Evolutionary conservation across 2,113 vertebrate genomes (phyloP).

Genomic region (Climacteris rufus): DNA sequence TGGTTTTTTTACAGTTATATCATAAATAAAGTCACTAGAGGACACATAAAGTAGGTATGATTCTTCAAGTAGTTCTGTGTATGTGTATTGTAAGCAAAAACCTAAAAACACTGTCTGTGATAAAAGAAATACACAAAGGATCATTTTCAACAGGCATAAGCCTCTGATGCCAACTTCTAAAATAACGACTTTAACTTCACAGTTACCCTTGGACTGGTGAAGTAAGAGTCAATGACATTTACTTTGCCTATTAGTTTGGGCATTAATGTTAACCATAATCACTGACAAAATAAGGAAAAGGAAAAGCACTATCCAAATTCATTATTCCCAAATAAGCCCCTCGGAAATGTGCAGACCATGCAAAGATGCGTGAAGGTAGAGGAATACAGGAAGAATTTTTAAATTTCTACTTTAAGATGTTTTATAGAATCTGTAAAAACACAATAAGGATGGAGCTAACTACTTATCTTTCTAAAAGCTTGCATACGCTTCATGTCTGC

Average conservation of each 20-base stretch:
- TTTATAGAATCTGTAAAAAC: conserved; percentile 19
- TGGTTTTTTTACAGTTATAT: background rate
- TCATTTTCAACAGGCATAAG: background rate
- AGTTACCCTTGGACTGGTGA: background rate
- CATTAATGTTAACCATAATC: background rate
- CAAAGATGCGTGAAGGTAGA: background rate
- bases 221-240: background rate
- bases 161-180: background rate
- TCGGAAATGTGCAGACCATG: background rate
- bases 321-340: background rate
- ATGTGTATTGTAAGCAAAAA: background rate
- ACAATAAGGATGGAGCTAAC: background rate
- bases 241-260: background rate
- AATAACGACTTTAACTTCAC: background rate
- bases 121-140: background rate
- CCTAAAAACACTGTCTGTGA: background rate
- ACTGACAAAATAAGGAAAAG: background rate
- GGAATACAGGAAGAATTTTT: background rate
- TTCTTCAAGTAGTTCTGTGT: background rate
- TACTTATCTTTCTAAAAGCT: background rate
- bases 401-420: background rate
- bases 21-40: background rate
- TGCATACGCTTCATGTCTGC: background rate
- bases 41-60: background rate
- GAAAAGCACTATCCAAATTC: background rate